Base-by-base conservation (phyloP, 1,140 invertebrate genomes). In the Myzus persicae region DNA sequence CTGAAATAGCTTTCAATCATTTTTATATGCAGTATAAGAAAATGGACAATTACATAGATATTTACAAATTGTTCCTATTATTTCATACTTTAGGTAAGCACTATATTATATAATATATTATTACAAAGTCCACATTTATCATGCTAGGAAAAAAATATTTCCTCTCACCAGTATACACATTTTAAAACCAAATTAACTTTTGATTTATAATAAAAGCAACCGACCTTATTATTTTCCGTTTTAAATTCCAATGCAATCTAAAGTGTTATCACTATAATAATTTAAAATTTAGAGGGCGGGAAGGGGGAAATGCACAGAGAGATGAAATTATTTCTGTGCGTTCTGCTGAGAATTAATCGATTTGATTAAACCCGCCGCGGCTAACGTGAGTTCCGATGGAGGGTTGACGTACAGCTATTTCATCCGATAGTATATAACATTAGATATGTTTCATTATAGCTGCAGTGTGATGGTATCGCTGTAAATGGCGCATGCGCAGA, bases 171-270 rank as follows among this genome's bases (percentile, higher is more conserved):
- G 59, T 18, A 76, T n/a, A n/a, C 14, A n/a, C 59, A n/a, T 76
- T 76, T 76, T 76, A 76, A 76, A 76, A n/a, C 14, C 36, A n/a
- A 67, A 67, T 67, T 67, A 76, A 76, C 59, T 76, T 76, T 76
- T 76, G 59, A 76, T 76, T 76, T 76, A 76, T 76, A 76, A 76
- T n/a, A 76, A 76, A 18, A 76, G n/a, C 59, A 76, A 76, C 59
- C 31, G 59, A 76, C 59, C 59, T 76, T 76, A 76, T 76, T 76
- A 76, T 76, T 76, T 76, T n/a, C 4, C 31, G 31, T 76, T 76
- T 76, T 76, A 76, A 76, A 76, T 76, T 76, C 59, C n/a, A n/a
- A 76, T 76, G n/a, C 59, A n/a, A n/a, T 76, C 31, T 76, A 76
- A 76, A 76, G 31, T n/a, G 31, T 76, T 76, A 76, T 76, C 59